Conservation (phyloP, 2,888 invertebrate genomes). For the Graphium colonna region DNA sequence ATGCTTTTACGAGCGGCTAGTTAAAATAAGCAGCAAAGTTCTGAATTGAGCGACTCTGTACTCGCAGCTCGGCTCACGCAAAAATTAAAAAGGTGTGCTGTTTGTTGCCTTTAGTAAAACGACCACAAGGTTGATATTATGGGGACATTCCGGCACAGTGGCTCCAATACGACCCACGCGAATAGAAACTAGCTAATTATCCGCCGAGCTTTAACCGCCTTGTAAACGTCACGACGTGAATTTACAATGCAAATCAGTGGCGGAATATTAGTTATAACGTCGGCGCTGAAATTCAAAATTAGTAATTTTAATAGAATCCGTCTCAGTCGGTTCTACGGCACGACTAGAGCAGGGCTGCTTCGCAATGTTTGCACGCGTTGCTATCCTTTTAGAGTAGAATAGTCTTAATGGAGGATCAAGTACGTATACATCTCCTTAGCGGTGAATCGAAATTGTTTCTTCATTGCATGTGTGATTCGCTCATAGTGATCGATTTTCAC, state of each 20-base stretch:
- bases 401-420: slow-evolving; percentile 67
- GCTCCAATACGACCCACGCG: slow-evolving; percentile 53
- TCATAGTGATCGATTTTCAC: slow-evolving; percentile 62
- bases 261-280: slow-evolving; percentile 77
- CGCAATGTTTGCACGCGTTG: slow-evolving; percentile 52
- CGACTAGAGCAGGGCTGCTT: slow-evolving; percentile 65
- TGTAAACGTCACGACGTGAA: slow-evolving; percentile 70
- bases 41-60: slow-evolving; percentile 28
- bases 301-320: slow-evolving; percentile 75
- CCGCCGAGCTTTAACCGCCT: slow-evolving; percentile 69
- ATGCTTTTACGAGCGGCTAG: slow-evolving; percentile 29
- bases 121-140: slow-evolving; percentile 51
- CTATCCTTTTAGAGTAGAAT: slow-evolving; percentile 45
- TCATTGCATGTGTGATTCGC: slow-evolving; percentile 55
- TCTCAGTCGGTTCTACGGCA: slow-evolving; percentile 73
- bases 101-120: slow-evolving; percentile 31
- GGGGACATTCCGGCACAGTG: slow-evolving; percentile 55
- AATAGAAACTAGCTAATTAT: slow-evolving; percentile 79
- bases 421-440: slow-evolving; percentile 52
- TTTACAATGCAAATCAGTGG: slow-evolving; percentile 78
- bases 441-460: slow-evolving; percentile 41
- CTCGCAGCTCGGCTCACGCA: slow-evolving; percentile 28
- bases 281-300: slow-evolving; percentile 75
- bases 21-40: slow-evolving; percentile 24
- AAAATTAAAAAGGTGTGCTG: slow-evolving; percentile 41